Percentiles rank a stretch among this genome's conserved stretches.
phyloP scores from a whole-genome alignment of 2,113 vertebrate genomes.

The Lepisosteus oculatus region DNA sequence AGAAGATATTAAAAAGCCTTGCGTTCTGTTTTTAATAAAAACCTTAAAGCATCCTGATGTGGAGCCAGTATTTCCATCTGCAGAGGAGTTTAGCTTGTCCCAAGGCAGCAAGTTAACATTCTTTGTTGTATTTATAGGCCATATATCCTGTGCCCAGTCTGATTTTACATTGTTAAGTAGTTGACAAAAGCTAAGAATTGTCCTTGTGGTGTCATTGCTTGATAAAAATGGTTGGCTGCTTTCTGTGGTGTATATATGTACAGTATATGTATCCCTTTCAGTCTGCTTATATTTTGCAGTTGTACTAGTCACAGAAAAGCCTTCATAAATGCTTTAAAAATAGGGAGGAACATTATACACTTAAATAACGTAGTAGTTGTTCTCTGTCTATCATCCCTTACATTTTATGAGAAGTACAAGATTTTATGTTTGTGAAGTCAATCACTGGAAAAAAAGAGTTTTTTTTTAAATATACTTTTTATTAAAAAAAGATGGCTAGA shows the following conservation, averaged over 20 bases:
- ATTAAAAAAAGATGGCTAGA: too few species aligned
- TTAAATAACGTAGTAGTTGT: too few species aligned
- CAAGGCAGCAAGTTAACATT: slow-evolving; percentile 27
- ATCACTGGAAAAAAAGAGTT: too few species aligned
- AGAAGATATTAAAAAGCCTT: slow-evolving; percentile 3
- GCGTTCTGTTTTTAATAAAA: slow-evolving; percentile 25
- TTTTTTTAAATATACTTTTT: too few species aligned
- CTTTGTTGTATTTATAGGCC: slow-evolving; percentile 34
- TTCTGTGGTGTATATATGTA: not conserved
- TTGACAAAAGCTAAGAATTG: slow-evolving; percentile 1
- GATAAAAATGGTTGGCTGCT: not conserved
- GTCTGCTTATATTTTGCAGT: not conserved
- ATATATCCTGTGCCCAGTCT: slow-evolving; percentile 32
- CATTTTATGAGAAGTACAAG: too few species aligned
- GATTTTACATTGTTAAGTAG: slow-evolving; percentile 10
- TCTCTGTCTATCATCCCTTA: too few species aligned
- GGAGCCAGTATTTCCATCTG: slow-evolving; percentile 11
- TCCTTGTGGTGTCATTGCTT: slow-evolving; percentile 11
- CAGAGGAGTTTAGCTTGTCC: slow-evolving; percentile 25
- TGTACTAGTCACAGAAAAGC: too few species aligned
- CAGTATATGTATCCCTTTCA: not conserved
- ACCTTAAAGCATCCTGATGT: not conserved
- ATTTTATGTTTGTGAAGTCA: too few species aligned
- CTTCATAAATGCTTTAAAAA: too few species aligned
- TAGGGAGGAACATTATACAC: too few species aligned